These are phyloP conservation scores for Daubentonia madagascariensis DNA, from an alignment of 2,113 vertebrate species.

Conservation along the genomic window DNA sequence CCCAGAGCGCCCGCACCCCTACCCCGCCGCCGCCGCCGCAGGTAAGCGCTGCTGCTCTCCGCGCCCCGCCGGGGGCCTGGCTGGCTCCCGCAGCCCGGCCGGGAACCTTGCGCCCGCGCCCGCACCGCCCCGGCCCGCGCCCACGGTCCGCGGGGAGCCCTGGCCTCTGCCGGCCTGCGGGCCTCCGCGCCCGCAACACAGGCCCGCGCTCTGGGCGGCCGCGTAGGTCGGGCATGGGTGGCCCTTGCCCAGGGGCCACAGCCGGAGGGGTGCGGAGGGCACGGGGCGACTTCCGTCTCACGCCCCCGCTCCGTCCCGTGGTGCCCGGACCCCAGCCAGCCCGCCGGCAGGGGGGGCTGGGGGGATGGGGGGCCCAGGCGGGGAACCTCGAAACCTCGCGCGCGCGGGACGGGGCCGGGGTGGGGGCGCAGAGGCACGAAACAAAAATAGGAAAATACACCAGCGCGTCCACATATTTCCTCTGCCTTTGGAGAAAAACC, in stretches of 20 bases:
- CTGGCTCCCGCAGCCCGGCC: neutral
- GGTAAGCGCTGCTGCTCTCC: slow-evolving; percentile 28
- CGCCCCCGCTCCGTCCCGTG: neutral
- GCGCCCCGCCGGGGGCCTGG: neutral
- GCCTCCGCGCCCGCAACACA: neutral
- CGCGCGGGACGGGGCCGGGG: fast-evolving
- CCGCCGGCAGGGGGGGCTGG: too few relatives aligned
- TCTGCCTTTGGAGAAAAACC: neutral
- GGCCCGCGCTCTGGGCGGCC: neutral
- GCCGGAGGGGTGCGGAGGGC: neutral
- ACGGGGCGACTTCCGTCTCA: neutral
- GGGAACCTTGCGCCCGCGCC: neutral
- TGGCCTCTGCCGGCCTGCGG: neutral
- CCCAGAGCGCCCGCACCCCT: neutral
- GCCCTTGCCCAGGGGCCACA: neutral
- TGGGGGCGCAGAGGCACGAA: neutral
- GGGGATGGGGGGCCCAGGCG: fast-evolving
- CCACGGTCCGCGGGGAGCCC: neutral
- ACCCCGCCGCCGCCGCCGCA: neutral
- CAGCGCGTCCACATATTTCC: neutral
- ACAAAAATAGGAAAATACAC: neutral
- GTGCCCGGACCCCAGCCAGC: neutral
- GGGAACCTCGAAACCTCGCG: neutral
- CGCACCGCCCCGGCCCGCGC: neutral
- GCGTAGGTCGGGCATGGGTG: neutral